Conservation (phyloP, 2,113 vertebrate genomes). For the Melozone crissalis region DNA sequence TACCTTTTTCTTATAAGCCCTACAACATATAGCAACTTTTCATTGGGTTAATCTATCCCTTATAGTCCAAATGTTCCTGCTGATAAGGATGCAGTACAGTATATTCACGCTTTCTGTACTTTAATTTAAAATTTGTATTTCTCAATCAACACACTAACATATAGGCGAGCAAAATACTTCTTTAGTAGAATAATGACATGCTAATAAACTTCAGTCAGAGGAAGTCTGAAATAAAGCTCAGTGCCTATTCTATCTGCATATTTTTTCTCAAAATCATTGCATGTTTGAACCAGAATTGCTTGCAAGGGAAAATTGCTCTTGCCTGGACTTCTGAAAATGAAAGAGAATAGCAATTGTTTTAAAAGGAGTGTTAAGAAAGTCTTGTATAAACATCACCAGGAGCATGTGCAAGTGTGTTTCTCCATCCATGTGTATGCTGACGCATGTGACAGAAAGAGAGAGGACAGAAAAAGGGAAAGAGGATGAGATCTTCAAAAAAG, state of each 20-base stretch:
- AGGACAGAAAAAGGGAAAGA: not conserved
- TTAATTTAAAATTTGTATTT: not conserved
- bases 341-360: not conserved
- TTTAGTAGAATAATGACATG: not conserved
- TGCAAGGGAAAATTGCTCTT: not conserved
- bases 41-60: not conserved
- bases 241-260: not conserved
- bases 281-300: not conserved
- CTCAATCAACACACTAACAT: not conserved
- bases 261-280: not conserved
- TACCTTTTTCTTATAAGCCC: not conserved
- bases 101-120: not conserved
- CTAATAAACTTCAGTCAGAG: not conserved
- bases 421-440: not conserved
- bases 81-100: not conserved
- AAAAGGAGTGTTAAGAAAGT: not conserved
- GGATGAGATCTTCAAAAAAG: not conserved
- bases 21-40: not conserved
- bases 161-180: not conserved
- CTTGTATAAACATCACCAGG: not conserved
- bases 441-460: not conserved
- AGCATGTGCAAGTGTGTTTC: not conserved
- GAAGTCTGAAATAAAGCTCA: not conserved
- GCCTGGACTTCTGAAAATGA: not conserved
- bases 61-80: not conserved